phyloP scores from a whole-genome alignment of 2,113 vertebrate species.

The Serinus canaria region DNA sequence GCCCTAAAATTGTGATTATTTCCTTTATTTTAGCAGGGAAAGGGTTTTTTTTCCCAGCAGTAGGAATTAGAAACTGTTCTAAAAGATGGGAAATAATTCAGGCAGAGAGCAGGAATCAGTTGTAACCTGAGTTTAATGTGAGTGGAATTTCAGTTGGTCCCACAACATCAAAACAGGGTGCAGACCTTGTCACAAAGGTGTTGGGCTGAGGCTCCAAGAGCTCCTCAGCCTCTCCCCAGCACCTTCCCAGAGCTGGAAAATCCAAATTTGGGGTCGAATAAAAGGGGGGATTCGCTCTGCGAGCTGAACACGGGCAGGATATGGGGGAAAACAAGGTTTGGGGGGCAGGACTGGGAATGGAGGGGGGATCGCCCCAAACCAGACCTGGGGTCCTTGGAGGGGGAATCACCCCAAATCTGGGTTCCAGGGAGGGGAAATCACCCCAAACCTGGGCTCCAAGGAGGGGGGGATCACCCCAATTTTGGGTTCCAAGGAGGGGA shows the following conservation, averaged over 20 bases:
- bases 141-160: neutral
- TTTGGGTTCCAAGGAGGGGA: no score
- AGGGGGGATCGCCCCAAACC: neutral
- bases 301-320: neutral
- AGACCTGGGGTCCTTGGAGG: accelerated
- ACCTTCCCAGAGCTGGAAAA: neutral
- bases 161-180: neutral
- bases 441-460: neutral
- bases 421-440: neutral
- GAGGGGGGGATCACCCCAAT: neutral
- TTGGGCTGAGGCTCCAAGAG: accelerated
- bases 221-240: neutral
- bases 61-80: neutral
- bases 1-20: neutral
- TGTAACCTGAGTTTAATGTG: conserved; percentile 17
- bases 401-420: neutral
- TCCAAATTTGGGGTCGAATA: neutral
- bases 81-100: neutral
- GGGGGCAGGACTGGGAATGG: neutral
- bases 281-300: accelerated
- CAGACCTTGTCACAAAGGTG: accelerated
- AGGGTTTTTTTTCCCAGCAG: no score
- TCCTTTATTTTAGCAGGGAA: neutral
- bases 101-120: neutral
- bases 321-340: neutral